phyloP scores from a whole-genome alignment of 2,888 invertebrate species.

The Latheticus oryzae region DNA sequence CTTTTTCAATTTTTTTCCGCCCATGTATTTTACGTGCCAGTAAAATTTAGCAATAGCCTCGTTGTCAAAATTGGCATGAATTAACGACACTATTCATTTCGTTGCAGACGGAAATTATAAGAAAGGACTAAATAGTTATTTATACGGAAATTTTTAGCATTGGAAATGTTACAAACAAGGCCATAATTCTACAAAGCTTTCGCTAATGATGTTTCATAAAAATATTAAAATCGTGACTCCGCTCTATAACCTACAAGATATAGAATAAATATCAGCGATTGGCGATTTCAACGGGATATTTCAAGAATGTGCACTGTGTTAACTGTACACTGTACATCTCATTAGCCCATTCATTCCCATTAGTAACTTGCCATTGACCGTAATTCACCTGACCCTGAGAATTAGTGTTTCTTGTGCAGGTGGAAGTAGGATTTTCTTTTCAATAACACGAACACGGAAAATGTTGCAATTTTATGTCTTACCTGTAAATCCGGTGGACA shows the following conservation, averaged over 20 bases:
- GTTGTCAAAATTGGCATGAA: slow-evolving; percentile 4
- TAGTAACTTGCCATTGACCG: slow-evolving; percentile 17
- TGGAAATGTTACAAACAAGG: too few species aligned
- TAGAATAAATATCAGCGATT: slow-evolving; percentile 21
- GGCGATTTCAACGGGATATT: slow-evolving; percentile 33
- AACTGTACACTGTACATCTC: slow-evolving; percentile 33
- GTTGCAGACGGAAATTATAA: too few species aligned
- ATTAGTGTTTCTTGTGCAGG: too few species aligned
- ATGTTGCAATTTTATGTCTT: too few species aligned
- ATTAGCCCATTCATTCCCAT: slow-evolving; percentile 14
- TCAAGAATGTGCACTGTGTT: slow-evolving; percentile 22
- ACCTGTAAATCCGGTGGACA: slow-evolving; percentile 61
- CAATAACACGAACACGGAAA: too few species aligned
- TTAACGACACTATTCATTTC: too few species aligned
- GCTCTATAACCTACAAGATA: slow-evolving; percentile 21
- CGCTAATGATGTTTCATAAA: slow-evolving; percentile 5
- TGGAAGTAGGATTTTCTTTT: too few species aligned
- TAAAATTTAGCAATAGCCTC: background rate
- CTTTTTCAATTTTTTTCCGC: too few species aligned
- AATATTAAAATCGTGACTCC: slow-evolving; percentile 21
- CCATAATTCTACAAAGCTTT: too few species aligned
- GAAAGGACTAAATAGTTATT: too few species aligned
- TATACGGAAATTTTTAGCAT: too few species aligned
- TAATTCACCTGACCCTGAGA: slow-evolving; percentile 19
- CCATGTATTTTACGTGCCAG: background rate